phyloP scores from a whole-genome alignment of 2,888 invertebrate species.

The Platerodrilus igneus region DNA sequence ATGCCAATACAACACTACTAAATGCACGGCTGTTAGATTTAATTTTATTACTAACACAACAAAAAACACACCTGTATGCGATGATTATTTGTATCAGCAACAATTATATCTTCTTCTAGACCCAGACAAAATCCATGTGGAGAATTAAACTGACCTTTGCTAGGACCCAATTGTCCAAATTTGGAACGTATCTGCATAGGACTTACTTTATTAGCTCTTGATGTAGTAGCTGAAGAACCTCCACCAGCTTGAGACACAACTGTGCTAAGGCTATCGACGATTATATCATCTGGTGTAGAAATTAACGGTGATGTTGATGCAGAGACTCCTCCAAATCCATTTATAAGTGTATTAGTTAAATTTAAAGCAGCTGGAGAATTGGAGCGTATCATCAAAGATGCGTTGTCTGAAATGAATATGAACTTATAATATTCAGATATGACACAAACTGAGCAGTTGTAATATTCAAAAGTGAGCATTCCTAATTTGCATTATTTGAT shows the following conservation, averaged over 20 bases:
- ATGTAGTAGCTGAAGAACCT: slow-evolving; percentile 41
- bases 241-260: slow-evolving; percentile 50
- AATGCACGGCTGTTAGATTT: too few relatives aligned
- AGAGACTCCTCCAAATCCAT: slow-evolving; percentile 56
- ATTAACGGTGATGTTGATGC: slow-evolving; percentile 60
- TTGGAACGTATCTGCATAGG: slow-evolving; percentile 88
- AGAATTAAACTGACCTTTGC: slow-evolving; percentile 92
- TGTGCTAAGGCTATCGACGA: slow-evolving; percentile 52
- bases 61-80: slow-evolving; percentile 69
- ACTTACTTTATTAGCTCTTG: slow-evolving; percentile 66
- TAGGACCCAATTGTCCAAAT: slow-evolving; percentile 90
- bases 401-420: slow-evolving; percentile 41
- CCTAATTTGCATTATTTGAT: too few relatives aligned
- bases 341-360: slow-evolving; percentile 49
- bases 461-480: too few relatives aligned
- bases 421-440: too few relatives aligned
- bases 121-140: slow-evolving; percentile 97
- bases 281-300: slow-evolving; percentile 49
- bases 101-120: slow-evolving; percentile 91
- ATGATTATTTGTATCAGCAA: slow-evolving; percentile 95
- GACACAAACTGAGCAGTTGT: too few relatives aligned
- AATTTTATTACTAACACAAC: too few relatives aligned
- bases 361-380: slow-evolving; percentile 58
- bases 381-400: slow-evolving; percentile 53
- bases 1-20: too few relatives aligned